Conservation (phyloP, 2,113 vertebrate genomes). For the Pseudonaja textilis region DNA sequence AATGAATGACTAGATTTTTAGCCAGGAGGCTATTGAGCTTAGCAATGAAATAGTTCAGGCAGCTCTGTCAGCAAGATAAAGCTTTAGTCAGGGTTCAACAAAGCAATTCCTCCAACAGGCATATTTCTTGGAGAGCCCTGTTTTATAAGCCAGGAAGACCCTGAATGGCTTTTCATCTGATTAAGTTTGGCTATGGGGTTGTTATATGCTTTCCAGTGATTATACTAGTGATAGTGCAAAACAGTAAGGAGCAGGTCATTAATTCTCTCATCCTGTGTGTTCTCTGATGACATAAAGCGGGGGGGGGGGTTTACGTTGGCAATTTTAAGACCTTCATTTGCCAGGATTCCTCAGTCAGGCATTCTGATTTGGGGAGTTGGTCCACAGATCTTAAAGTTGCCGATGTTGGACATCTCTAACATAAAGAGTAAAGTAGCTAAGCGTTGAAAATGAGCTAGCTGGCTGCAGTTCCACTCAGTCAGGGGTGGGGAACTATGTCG, state of each 20-base stretch:
- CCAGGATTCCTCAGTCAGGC: background rate
- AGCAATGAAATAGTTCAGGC: background rate
- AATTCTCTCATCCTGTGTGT: background rate
- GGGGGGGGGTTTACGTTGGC: fast-evolving
- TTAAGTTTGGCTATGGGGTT: background rate
- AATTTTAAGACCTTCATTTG: background rate
- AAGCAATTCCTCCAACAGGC: background rate
- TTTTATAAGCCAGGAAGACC: background rate
- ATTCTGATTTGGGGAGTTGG: background rate
- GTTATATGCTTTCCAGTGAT: background rate
- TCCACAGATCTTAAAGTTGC: background rate
- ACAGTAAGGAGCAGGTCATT: background rate
- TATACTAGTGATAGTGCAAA: background rate
- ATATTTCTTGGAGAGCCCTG: background rate
- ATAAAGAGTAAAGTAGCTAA: background rate
- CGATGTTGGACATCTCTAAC: background rate
- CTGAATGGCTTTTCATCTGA: too few relatives aligned
- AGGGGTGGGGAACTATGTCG: background rate
- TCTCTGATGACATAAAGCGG: background rate
- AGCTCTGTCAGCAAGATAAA: background rate
- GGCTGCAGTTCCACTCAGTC: background rate
- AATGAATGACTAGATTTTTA: background rate
- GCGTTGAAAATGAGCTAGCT: background rate
- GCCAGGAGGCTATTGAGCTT: background rate
- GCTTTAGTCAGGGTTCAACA: background rate